These are phyloP conservation scores for Ernsta delagoae DNA, from an alignment of 2,888 invertebrate genomes.

Conservation along the genomic window DNA sequence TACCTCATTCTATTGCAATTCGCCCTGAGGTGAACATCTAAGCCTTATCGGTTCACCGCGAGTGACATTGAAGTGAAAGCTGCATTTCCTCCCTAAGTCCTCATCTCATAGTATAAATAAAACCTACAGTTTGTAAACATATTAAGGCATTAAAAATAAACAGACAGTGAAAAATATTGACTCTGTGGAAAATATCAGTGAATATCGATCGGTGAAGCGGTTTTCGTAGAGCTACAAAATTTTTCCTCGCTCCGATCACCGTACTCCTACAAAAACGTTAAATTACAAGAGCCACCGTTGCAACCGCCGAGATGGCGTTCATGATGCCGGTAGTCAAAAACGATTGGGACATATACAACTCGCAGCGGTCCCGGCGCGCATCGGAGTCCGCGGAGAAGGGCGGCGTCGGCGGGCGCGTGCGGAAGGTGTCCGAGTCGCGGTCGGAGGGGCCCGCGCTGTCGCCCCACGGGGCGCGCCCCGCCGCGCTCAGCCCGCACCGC, in stretches of 20 bases:
- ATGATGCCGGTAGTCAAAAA: slow-evolving; percentile 98
- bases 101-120: slow-evolving; percentile 45
- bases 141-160: slow-evolving; percentile 43
- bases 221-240: slow-evolving; percentile 53
- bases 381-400: slow-evolving; percentile 87
- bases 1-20: slow-evolving; percentile 80
- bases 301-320: slow-evolving; percentile 91
- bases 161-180: slow-evolving; percentile 40
- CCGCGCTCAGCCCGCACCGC: slow-evolving; percentile 85
- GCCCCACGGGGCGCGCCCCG: slow-evolving; percentile 85
- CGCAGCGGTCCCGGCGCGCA: slow-evolving; percentile 89
- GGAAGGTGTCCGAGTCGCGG: slow-evolving; percentile 90
- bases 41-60: slow-evolving; percentile 60
- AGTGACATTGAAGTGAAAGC: slow-evolving; percentile 81
- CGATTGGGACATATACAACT: slow-evolving; percentile 96
- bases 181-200: slow-evolving; percentile 27
- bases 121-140: slow-evolving; percentile 42
- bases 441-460: slow-evolving; percentile 90
- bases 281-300: slow-evolving; percentile 69
- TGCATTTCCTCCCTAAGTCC: slow-evolving; percentile 44
- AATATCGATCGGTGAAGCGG: slow-evolving; percentile 58
- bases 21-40: slow-evolving; percentile 80
- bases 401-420: slow-evolving; percentile 48
- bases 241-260: slow-evolving; percentile 54
- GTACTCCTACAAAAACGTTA: slow-evolving; percentile 74